These are phyloP conservation scores for Apistogramma diplotaenia DNA, from an alignment of 2,113 vertebrate genomes.

Conservation along the genomic window DNA sequence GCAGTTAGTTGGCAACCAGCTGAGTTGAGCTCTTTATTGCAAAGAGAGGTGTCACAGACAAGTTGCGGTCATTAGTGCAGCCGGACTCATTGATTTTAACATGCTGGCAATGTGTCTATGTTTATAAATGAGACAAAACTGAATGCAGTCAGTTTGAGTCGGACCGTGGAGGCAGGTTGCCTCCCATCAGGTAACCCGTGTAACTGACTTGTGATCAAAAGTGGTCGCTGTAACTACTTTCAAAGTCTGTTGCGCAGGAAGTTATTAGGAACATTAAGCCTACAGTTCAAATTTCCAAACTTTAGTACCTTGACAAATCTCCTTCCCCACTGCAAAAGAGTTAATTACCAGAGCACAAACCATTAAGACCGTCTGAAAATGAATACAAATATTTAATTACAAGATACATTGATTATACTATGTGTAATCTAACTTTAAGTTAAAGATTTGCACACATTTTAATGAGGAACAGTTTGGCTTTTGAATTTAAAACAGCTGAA, in stretches of 20 bases:
- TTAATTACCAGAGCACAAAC: background rate
- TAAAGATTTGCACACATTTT: background rate
- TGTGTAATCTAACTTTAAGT: background rate
- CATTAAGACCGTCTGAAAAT: background rate
- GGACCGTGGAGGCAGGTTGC: too few species aligned
- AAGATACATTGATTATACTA: background rate
- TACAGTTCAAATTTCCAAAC: background rate
- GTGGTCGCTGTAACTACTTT: too few species aligned
- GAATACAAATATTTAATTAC: background rate
- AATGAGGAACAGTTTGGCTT: background rate
- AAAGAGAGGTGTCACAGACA: too few species aligned
- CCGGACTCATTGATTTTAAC: too few species aligned
- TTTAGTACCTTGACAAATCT: fast-evolving
- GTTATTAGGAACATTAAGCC: background rate
- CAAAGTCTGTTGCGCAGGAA: background rate
- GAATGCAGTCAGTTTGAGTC: too few species aligned
- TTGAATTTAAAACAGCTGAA: background rate
- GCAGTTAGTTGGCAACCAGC: background rate
- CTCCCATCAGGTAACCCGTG: too few species aligned
- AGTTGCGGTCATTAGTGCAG: too few species aligned
- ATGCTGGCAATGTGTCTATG: too few species aligned
- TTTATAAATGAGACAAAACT: too few species aligned
- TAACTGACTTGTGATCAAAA: too few species aligned
- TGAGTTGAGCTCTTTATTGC: background rate
- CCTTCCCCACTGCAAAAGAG: background rate